phyloP scores from a whole-genome alignment of 2,797 vertebrate species.

The Phoeniculus purpureus region DNA sequence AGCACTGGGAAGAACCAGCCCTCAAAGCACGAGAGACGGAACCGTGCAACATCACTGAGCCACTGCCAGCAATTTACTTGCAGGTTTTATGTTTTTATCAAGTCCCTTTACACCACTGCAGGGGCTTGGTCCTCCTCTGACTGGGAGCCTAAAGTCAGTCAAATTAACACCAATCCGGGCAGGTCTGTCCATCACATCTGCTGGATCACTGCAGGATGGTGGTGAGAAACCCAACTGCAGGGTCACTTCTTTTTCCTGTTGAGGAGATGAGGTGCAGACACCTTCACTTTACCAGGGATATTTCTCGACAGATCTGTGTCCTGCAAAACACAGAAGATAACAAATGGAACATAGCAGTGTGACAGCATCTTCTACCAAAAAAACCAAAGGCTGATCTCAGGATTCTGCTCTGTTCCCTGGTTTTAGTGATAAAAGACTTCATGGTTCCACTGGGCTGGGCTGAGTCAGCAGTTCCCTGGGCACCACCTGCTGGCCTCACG shows the following conservation, averaged over 20 bases:
- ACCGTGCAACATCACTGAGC: no score
- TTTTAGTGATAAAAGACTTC: neutral
- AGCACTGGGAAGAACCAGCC: no score
- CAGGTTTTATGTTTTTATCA: no score
- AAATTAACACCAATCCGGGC: rapidly evolving
- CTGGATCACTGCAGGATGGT: rapidly evolving
- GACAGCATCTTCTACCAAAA: neutral
- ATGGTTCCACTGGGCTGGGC: neutral
- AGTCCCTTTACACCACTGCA: neutral
- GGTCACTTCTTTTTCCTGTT: slow-evolving; percentile 89
- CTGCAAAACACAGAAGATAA: slow-evolving; percentile 69
- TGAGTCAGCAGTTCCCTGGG: neutral
- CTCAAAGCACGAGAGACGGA: no score
- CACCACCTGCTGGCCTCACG: neutral
- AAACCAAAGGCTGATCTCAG: rapidly evolving
- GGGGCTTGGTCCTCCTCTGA: neutral
- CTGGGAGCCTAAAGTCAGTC: neutral
- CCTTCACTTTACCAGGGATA: slow-evolving; percentile 96
- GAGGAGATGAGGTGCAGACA: slow-evolving; percentile 93
- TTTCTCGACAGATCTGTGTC: slow-evolving; percentile 95
- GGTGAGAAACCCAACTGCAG: rapidly evolving
- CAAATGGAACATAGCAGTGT: rapidly evolving
- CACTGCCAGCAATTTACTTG: no score
- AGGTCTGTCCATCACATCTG: rapidly evolving
- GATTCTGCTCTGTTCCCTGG: rapidly evolving